phyloP scores from a whole-genome alignment of 1,140 invertebrate species.

The Pseudomyrmex pallidus region DNA sequence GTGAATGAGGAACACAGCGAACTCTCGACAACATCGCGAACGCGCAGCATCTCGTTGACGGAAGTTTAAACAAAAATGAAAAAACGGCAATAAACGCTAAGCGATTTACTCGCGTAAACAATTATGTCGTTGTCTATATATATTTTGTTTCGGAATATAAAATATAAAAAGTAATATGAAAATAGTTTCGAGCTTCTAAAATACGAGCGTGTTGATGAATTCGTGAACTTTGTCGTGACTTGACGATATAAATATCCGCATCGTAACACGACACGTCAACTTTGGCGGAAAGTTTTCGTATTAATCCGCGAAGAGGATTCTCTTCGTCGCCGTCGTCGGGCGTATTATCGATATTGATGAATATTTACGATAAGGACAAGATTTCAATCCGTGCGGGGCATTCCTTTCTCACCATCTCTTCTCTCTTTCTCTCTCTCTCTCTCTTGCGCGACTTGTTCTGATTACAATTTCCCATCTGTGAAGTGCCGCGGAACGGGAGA shows the following conservation, averaged over 20 bases:
- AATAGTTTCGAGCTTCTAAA: conserved; percentile 8
- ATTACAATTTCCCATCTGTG: conserved; percentile 9
- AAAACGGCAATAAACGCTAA: neutral
- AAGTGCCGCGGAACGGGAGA: neutral
- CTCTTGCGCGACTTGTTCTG: neutral
- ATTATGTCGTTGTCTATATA: too few species aligned
- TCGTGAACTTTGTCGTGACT: conserved; percentile 66
- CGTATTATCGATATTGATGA: conserved; percentile 54
- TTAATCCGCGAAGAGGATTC: conserved; percentile 52
- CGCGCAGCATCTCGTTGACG: neutral
- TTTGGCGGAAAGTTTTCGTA: conserved; percentile 66
- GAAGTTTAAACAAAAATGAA: neutral
- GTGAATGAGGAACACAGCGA: neutral
- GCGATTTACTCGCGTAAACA: neutral
- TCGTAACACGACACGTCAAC: conserved; percentile 57
- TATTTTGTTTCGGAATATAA: too few species aligned
- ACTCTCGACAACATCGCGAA: neutral
- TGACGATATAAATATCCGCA: conserved; percentile 23
- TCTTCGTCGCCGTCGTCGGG: conserved; percentile 33
- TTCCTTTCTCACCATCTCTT: neutral
- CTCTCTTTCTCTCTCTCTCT: too few species aligned
- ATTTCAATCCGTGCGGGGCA: conserved; percentile 9
- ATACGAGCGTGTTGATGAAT: conserved; percentile 67
- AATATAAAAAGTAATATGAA: too few species aligned
- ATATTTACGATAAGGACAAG: conserved; percentile 48